A percentile compares a stretch with the other conserved stretches of the same genome.
phyloP scores from a whole-genome alignment of 1,140 invertebrate genomes.

The Periplaneta americana region DNA sequence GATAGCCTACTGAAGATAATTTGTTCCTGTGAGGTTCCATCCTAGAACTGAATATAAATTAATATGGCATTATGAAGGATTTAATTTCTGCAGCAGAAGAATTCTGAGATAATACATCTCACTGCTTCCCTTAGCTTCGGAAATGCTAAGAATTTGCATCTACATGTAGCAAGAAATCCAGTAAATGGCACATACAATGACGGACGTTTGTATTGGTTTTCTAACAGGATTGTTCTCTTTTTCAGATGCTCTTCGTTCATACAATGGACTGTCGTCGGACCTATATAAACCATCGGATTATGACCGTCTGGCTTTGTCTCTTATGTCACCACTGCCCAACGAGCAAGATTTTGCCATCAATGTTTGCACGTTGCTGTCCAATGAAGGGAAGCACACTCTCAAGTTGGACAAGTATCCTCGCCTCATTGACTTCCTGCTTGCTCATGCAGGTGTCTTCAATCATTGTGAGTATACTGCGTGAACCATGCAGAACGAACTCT shows the following conservation, averaged over 20 bases:
- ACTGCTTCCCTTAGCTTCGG: too few relatives aligned
- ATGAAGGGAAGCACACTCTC: conserved; percentile 85
- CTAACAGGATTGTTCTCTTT: conserved; percentile 24
- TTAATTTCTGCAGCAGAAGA: too few relatives aligned
- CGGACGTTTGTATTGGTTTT: too few relatives aligned
- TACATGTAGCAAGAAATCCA: too few relatives aligned
- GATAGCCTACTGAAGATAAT: too few relatives aligned
- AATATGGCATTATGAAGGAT: too few relatives aligned
- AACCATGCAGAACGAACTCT: too few relatives aligned
- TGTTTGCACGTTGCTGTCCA: conserved; percentile 90
- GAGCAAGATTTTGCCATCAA: conserved; percentile 98
- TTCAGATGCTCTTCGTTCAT: conserved; percentile 58
- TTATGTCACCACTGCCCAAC: conserved; percentile 92
- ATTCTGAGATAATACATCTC: too few relatives aligned
- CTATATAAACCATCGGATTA: conserved; percentile 77
- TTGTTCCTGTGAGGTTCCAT: too few relatives aligned
- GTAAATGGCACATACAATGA: too few relatives aligned
- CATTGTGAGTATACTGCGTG: conserved; percentile 68
- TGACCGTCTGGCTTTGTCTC: conserved; percentile 79
- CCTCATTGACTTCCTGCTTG: conserved; percentile 81
- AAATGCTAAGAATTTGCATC: too few relatives aligned
- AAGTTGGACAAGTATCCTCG: conserved; percentile 77
- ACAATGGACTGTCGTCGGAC: conserved; percentile 61
- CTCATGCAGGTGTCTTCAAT: conserved; percentile 89
- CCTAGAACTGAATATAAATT: too few relatives aligned